Base-by-base conservation (phyloP, 2,888 invertebrate species). In the Phrixothrix hirtus region DNA sequence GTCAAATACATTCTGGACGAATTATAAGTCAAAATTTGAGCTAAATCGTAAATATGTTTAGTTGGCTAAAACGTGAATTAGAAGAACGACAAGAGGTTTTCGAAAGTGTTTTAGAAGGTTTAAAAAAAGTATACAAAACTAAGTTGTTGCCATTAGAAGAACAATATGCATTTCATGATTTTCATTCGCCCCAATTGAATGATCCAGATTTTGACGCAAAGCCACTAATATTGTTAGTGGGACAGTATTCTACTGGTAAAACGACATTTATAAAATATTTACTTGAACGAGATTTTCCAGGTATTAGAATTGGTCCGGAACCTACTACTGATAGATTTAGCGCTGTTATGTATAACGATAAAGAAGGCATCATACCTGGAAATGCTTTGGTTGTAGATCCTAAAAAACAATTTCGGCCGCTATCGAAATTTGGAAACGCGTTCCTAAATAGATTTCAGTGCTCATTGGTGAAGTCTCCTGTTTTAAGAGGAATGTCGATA, bases 301-400 rank as follows among this genome's bases (percentile, higher is more conserved):
- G 98, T 30, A 97, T 99, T 66, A 83, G 98, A 49, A 98, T 99
- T 67, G 98, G 98, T 0, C 98, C 98, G 1, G 98, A 99, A 78
- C 98, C 98, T n/a, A 99, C 98, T 1, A 99, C 98, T 2, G 98
- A 99, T 78, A 85, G 95, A 57, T 99, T 98, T 75, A 98, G 97
- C 59, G 92, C 94, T 41, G 95, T 99, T 14, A 98, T 98, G 97
- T 85, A 87, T 69, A 91, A 89, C 58, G 92, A 95, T 54, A 90
- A 89, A 73, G 91, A 91, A 75, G 91, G 92, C 57, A 87, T 95
- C n/a, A 91, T 97, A 64, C 97, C 98, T 41, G 97, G 98, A 50
- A 99, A 98, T 77, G 98, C 98, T 6, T 83, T 98, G 36, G 98
- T 99, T 6, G 96, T 98, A 11, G 98, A 99, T 76, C 92, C 96